Base-by-base conservation (phyloP, 2,797 vertebrate species). In the Karalla daura region DNA sequence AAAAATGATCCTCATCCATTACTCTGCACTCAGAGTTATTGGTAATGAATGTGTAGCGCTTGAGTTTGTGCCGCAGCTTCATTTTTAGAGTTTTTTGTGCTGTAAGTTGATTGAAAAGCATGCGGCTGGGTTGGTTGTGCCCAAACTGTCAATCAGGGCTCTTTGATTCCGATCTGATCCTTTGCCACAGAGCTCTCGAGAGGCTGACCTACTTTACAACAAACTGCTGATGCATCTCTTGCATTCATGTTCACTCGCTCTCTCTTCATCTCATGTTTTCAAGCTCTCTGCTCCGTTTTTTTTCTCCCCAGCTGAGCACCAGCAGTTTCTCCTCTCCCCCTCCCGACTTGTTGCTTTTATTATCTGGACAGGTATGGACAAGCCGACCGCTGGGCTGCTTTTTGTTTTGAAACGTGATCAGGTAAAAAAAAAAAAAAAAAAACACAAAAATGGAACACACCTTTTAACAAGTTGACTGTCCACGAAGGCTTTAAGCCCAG, bases 341-440 rank as follows among this genome's bases (percentile, higher is more conserved):
- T 39, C 36, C 18, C 11, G 17, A 2, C 32, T 27, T 40, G 53
- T 72, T 28, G 43, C 66, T 77, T 88, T 91, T 85, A 92, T 91
- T 83, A 88, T 83, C 60, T 74, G 83, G 81, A 93, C 93, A 92
- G 80, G 93, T 89, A 88, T 74, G 83, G 86, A 89, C 93, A 93
- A 83, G 93, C 72, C 71, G 21, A 56, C 53, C 52, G 43, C 63
- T 12, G 27, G 69, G 66, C 50, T 76, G 70, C 84, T 74, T 85
- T 88, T 91, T 93, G 91, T 94, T 93, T 91, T 92, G 90, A 92
- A 93, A 93, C 32, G 33, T 78, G 88, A 93, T 87, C 76, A 0
- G 67, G 73, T 65, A 67, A 71, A n/a, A n/a, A n/a, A n/a, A n/a
- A n/a, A n/a, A n/a, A n/a, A n/a, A n/a, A n/a, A n/a, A n/a, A n/a